These are phyloP conservation scores for Oenanthe melanoleuca DNA, from an alignment of 2,113 vertebrate species.

Conservation along the genomic window DNA sequence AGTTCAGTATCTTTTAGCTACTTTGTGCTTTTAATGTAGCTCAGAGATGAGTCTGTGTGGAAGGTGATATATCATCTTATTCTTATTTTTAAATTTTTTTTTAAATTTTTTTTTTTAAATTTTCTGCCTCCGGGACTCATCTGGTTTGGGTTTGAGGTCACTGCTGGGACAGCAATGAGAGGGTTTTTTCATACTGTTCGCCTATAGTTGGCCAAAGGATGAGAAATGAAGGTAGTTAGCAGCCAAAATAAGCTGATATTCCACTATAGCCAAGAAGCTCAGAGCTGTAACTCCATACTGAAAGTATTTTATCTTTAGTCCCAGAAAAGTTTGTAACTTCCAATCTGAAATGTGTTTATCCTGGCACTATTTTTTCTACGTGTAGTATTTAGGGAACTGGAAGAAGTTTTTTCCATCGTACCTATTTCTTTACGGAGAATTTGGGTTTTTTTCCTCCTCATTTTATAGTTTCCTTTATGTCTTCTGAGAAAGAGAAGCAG, in stretches of 20 bases:
- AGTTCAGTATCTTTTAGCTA: not conserved
- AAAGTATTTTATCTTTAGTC: not conserved
- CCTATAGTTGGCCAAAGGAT: not conserved
- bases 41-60: not conserved
- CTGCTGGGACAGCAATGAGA: conserved; percentile 7
- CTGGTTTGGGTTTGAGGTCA: conserved; percentile 35
- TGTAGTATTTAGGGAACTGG: not conserved
- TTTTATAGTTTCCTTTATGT: not conserved
- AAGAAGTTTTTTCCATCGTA: not conserved
- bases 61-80: not conserved
- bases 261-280: not conserved
- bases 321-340: not conserved
- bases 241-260: conserved; percentile 31
- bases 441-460: fast-evolving
- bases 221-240: not conserved
- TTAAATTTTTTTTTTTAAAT: not conserved
- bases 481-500: not conserved
- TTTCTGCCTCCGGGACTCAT: not conserved
- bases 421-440: not conserved
- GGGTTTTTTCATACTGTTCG: not conserved
- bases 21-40: not conserved
- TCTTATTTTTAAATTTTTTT: not conserved
- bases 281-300: not conserved
- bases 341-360: not conserved
- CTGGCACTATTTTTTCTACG: not conserved